phyloP scores from a whole-genome alignment of 2,797 vertebrate species.

The Sebastes hubbsi region DNA sequence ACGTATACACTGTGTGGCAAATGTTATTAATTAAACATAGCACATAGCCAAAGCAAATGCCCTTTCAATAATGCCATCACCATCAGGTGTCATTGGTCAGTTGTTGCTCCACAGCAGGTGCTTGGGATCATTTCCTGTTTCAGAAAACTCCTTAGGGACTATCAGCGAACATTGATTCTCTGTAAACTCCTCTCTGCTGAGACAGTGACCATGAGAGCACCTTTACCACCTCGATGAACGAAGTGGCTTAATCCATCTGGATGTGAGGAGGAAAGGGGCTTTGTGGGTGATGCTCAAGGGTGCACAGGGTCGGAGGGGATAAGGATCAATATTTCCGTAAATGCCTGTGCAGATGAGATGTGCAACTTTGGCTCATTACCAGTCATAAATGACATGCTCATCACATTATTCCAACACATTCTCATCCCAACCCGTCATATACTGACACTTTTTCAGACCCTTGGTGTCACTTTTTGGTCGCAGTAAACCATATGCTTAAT shows the following conservation, averaged over 20 bases:
- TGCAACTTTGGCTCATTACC: background rate
- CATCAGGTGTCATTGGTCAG: background rate
- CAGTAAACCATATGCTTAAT: too few species aligned
- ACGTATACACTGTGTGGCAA: background rate
- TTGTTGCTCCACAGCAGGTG: background rate
- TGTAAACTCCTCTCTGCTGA: constrained; percentile 12
- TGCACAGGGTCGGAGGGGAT: background rate
- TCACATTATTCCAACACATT: background rate
- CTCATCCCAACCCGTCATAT: too few species aligned
- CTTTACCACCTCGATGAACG: background rate
- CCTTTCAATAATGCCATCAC: background rate
- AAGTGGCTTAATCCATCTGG: constrained; percentile 17
- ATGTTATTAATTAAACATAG: constrained; percentile 11
- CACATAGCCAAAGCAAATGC: background rate
- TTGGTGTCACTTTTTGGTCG: too few species aligned
- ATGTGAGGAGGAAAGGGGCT: background rate
- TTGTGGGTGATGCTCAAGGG: constrained; percentile 14
- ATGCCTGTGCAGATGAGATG: background rate
- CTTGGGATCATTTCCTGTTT: constrained; percentile 14
- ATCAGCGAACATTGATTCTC: constrained; percentile 25
- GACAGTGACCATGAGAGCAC: constrained; percentile 3
- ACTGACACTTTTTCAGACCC: too few species aligned
- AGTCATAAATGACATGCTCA: background rate
- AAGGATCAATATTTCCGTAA: background rate
- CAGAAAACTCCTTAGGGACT: constrained; percentile 5